A percentile compares a stretch with the other conserved stretches of the same genome.
Conservation (phyloP, 2,888 invertebrate genomes). For the Resseliella maxima region DNA sequence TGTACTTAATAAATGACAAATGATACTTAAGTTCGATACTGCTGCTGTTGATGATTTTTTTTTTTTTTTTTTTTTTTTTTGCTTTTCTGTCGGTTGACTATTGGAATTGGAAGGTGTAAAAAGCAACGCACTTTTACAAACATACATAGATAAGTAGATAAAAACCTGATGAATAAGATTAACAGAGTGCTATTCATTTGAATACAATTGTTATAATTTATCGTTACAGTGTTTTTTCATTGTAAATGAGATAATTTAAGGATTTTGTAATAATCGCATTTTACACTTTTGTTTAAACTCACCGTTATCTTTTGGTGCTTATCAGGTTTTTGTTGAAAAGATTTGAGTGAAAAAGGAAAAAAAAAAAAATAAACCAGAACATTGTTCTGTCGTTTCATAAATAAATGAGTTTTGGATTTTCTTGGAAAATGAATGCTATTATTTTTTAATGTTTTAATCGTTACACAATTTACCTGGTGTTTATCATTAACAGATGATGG, state of each 20-base stretch:
- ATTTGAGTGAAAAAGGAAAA: no score
- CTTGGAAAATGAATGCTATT: no score
- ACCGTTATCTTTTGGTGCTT: neutral
- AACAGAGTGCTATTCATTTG: neutral
- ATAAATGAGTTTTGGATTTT: no score
- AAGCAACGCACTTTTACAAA: neutral
- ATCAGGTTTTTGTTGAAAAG: neutral
- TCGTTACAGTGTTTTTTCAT: no score
- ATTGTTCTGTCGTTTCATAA: no score
- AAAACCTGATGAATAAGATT: neutral
- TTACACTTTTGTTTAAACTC: neutral
- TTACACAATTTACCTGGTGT: no score
- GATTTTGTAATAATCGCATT: neutral
- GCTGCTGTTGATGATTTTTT: no score
- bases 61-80: no score
- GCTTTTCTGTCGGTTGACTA: neutral
- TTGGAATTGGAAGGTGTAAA: neutral
- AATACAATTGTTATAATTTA: neutral
- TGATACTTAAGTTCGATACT: slow-evolving; percentile 7
- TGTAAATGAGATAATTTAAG: no score
- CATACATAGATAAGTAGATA: neutral
- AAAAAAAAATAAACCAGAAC: no score
- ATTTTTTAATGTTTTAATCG: no score
- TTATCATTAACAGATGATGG: no score
- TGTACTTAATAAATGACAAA: slow-evolving; percentile 22